phyloP scores from a whole-genome alignment of 2,113 vertebrate species.

The Amblyornis subalaris region DNA sequence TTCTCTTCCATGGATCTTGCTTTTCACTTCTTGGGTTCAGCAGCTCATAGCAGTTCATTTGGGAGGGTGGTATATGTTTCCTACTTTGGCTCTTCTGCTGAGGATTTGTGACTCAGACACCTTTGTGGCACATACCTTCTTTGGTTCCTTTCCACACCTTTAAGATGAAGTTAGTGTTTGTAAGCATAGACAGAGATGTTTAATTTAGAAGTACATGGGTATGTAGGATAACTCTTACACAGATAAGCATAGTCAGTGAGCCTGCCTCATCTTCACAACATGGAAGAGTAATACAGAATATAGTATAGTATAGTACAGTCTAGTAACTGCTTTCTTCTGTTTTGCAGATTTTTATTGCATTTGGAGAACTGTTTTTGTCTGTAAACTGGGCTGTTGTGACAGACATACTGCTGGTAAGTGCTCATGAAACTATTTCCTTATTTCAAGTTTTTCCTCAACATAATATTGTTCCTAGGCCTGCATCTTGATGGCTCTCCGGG shows the following conservation, averaged over 20 bases:
- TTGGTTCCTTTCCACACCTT: not conserved
- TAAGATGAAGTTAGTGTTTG: not conserved
- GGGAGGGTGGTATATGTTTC: not conserved
- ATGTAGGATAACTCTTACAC: not conserved
- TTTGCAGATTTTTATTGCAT: slow-evolving; percentile 78
- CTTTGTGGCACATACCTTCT: not conserved
- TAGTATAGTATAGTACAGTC: not conserved
- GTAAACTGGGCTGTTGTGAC: slow-evolving; percentile 84
- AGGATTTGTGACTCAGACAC: not conserved
- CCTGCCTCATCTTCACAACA: not conserved
- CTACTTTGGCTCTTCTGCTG: not conserved
- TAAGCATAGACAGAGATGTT: not conserved
- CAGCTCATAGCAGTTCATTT: not conserved
- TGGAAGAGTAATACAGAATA: not conserved
- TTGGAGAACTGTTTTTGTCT: slow-evolving; percentile 76
- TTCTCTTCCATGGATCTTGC: not conserved
- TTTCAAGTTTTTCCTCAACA: not conserved
- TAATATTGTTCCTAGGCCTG: not conserved
- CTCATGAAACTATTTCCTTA: not conserved
- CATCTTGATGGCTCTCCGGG: not conserved
- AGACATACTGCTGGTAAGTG: slow-evolving; percentile 84
- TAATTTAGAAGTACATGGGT: not conserved
- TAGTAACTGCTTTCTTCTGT: not conserved
- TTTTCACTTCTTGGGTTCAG: not conserved
- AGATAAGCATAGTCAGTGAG: not conserved